Percentiles rank a stretch among this genome's conserved stretches.
phyloP scores from a whole-genome alignment of 2,888 invertebrate genomes.

The Vannuccia rotundouncinata region DNA sequence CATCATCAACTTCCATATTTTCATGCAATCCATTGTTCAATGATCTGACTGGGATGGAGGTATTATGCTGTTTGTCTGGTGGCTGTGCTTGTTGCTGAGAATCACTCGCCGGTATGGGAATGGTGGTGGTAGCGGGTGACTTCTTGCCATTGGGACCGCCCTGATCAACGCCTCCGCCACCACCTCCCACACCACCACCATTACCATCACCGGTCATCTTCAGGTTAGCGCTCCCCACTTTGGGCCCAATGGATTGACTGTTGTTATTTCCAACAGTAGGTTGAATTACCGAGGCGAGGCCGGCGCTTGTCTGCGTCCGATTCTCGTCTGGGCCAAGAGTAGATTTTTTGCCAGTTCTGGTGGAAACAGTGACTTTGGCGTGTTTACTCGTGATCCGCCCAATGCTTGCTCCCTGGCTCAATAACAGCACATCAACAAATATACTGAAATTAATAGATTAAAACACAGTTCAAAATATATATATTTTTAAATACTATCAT shows the following conservation, averaged over 20 bases:
- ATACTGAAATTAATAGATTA: too few species aligned
- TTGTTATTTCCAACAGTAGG: not conserved
- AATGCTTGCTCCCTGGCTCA: slow-evolving; percentile 31
- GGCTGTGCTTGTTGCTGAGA: not conserved
- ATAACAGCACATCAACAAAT: not conserved
- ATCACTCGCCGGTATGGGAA: not conserved
- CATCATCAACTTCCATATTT: not conserved
- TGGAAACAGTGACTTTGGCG: slow-evolving; percentile 34
- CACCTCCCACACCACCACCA: not conserved
- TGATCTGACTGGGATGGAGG: not conserved
- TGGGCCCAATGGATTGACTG: not conserved
- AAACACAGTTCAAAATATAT: too few species aligned
- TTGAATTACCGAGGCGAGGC: not conserved
- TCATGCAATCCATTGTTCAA: not conserved
- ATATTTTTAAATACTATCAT: too few species aligned
- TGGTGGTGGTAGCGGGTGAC: not conserved
- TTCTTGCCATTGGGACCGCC: not conserved
- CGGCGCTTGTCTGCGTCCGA: not conserved
- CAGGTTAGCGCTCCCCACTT: not conserved
- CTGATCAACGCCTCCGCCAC: not conserved
- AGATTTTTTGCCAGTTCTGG: not conserved
- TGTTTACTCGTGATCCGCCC: slow-evolving; percentile 39
- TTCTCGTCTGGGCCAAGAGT: not conserved
- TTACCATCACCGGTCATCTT: not conserved
- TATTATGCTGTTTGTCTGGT: not conserved